Evolutionary conservation across 2,888 invertebrate genomes (phyloP).

Genomic region (Cheilosia grossa): DNA sequence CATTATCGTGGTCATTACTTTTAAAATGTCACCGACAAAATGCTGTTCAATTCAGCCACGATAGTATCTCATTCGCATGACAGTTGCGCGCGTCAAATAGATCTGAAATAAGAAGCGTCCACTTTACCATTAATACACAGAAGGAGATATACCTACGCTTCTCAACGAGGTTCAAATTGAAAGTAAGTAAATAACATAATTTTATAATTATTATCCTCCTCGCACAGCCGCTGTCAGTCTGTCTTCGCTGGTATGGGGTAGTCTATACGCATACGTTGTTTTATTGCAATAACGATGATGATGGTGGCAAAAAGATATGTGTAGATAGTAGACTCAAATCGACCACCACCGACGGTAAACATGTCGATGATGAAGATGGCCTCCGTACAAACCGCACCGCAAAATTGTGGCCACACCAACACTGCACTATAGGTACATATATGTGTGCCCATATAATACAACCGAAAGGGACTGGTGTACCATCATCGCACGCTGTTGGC

Average conservation of each 20-base stretch:
- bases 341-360: constrained; percentile 73
- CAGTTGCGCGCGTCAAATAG: constrained; percentile 36
- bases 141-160: not conserved
- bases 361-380: constrained; percentile 72
- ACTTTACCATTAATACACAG: not conserved
- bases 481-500: constrained; percentile 69
- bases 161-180: constrained; percentile 8
- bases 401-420: constrained; percentile 69
- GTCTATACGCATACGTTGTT: constrained; percentile 34
- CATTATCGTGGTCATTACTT: constrained; percentile 25
- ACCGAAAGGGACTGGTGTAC: constrained; percentile 54
- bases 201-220: constrained; percentile 2
- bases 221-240: constrained; percentile 2
- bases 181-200: constrained; percentile 12
- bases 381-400: constrained; percentile 75
- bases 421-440: constrained; percentile 24
- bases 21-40: constrained; percentile 27
- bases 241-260: not conserved
- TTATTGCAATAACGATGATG: constrained; percentile 35
- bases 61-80: constrained; percentile 32
- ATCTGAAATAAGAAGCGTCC: constrained; percentile 11
- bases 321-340: constrained; percentile 38
- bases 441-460: not conserved
- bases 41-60: constrained; percentile 7
- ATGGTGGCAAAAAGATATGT: constrained; percentile 63